phyloP scores from a whole-genome alignment of 1,140 invertebrate species.

The Anadara kagoshimensis region DNA sequence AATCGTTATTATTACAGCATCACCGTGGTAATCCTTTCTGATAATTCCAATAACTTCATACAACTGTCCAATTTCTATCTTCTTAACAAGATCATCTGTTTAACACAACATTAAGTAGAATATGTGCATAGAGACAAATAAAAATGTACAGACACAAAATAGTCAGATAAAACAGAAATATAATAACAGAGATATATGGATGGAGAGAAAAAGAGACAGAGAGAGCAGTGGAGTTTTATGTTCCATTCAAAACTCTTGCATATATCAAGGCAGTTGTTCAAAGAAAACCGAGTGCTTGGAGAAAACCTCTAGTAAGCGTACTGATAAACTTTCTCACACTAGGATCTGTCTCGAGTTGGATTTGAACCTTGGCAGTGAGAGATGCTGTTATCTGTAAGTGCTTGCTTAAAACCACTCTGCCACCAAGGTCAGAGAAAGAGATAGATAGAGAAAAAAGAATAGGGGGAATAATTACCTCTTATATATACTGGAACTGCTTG shows the following conservation, averaged over 20 bases:
- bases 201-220: too few relatives aligned
- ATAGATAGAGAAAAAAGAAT: too few relatives aligned
- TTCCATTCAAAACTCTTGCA: background rate
- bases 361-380: too few relatives aligned
- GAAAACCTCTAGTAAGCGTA: too few relatives aligned
- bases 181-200: background rate
- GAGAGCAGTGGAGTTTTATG: background rate
- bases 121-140: background rate
- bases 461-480: slow-evolving; percentile 44
- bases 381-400: too few relatives aligned
- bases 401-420: too few relatives aligned
- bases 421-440: too few relatives aligned
- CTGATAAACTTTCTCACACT: too few relatives aligned
- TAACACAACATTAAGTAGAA: slow-evolving; percentile 1
- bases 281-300: slow-evolving; percentile 5
- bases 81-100: slow-evolving; percentile 48
- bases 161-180: background rate
- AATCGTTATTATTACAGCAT: slow-evolving; percentile 39
- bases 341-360: too few relatives aligned
- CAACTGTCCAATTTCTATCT: slow-evolving; percentile 42
- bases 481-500: slow-evolving; percentile 49
- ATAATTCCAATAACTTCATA: slow-evolving; percentile 49
- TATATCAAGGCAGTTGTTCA: slow-evolving; percentile 14
- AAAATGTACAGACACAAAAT: background rate
- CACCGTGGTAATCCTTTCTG: slow-evolving; percentile 43